These are phyloP conservation scores for Plutella xylostella DNA, from an alignment of 2,888 invertebrate species.

Conservation along the genomic window DNA sequence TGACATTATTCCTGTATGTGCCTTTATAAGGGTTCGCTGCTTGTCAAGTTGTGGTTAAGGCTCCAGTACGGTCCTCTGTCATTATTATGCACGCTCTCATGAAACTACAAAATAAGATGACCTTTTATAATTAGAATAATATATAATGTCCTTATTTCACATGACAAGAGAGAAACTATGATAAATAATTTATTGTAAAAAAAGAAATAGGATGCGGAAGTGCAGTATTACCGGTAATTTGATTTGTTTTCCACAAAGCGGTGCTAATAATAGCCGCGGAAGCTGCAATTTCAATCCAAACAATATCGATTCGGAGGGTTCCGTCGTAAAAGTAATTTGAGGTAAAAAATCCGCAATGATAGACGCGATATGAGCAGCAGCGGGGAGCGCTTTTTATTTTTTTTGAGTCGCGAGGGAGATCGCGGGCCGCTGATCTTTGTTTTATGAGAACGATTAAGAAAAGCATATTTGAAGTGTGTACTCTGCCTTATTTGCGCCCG, in stretches of 20 bases:
- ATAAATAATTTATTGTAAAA: not conserved
- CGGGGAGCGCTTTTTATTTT: conserved; percentile 47
- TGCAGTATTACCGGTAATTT: conserved; percentile 34
- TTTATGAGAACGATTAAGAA: conserved; percentile 72
- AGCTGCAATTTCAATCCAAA: conserved; percentile 42
- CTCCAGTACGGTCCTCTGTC: too few species aligned
- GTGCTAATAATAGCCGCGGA: conserved; percentile 45
- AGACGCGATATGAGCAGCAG: conserved; percentile 59
- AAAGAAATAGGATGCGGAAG: conserved; percentile 27
- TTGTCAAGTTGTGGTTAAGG: too few species aligned
- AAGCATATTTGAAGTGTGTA: conserved; percentile 71
- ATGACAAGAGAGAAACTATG: too few species aligned
- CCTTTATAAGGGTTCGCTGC: too few species aligned
- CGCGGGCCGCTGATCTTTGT: conserved; percentile 62
- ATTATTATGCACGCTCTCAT: too few species aligned
- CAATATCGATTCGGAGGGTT: conserved; percentile 50
- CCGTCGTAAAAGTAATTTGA: conserved; percentile 51
- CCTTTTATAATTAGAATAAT: too few species aligned
- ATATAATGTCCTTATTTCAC: too few species aligned
- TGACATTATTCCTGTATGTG: too few species aligned
- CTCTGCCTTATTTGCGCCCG: conserved; percentile 63
- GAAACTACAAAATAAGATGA: too few species aligned
- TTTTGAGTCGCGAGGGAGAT: conserved; percentile 51
- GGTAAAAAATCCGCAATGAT: conserved; percentile 53
- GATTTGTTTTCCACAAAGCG: conserved; percentile 38